Evolutionary conservation across 2,888 invertebrate genomes (phyloP).

Genomic region (Trachelus stipa): DNA sequence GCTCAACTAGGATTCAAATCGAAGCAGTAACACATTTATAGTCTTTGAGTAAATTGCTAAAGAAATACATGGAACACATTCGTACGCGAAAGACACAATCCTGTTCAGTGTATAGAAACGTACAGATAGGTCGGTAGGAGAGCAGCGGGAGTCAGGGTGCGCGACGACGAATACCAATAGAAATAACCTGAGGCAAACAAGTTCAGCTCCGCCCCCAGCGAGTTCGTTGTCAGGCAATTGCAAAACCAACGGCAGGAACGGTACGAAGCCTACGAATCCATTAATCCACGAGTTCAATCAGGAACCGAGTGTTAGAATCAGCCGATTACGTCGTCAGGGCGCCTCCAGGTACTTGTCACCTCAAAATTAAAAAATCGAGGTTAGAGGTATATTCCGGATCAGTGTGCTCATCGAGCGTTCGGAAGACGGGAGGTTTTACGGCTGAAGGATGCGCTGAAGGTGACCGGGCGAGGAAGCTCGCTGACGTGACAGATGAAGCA

Average conservation of each 20-base stretch:
- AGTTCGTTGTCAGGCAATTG: constrained; percentile 55
- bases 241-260: constrained; percentile 17
- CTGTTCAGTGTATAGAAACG: neutral
- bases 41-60: neutral
- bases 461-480: neutral
- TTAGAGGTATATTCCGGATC: neutral
- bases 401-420: neutral
- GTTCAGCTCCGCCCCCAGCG: constrained; percentile 49
- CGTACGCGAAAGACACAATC: neutral
- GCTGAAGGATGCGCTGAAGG: neutral
- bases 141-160: neutral
- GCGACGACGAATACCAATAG: constrained; percentile 20
- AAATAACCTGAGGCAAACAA: constrained; percentile 20
- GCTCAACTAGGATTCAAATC: neutral
- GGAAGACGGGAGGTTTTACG: neutral
- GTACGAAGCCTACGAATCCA: neutral
- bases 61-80: neutral
- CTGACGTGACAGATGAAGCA: constrained; percentile 34
- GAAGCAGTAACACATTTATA: neutral
- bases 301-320: neutral
- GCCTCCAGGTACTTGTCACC: neutral
- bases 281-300: neutral
- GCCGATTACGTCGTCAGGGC: neutral
- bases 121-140: neutral
- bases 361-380: neutral